phyloP scores from a whole-genome alignment of 1,140 invertebrate species.

The Drosophila burlai region DNA sequence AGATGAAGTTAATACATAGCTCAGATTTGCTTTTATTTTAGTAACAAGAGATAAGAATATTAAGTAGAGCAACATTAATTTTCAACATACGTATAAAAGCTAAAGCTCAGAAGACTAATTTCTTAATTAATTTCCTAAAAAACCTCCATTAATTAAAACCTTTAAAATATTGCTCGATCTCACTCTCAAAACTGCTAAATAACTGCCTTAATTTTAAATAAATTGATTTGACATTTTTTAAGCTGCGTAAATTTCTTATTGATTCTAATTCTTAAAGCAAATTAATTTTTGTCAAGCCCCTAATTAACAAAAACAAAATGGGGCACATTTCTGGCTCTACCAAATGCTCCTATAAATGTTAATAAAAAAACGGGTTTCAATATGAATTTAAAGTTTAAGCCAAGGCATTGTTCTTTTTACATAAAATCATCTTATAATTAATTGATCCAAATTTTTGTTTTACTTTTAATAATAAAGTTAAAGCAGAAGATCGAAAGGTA shows the following conservation, averaged over 20 bases:
- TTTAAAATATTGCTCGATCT: neutral
- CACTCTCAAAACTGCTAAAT: neutral
- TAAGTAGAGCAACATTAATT: neutral
- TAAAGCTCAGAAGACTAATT: neutral
- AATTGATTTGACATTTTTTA: constrained; percentile 2
- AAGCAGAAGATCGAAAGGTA: neutral
- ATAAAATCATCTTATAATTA: neutral
- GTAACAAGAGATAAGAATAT: too few species aligned
- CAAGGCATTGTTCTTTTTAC: neutral
- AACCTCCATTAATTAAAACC: neutral
- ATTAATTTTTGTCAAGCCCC: neutral
- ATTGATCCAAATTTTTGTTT: neutral
- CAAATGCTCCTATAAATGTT: neutral
- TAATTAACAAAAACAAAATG: constrained; percentile 12
- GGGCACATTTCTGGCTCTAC: neutral
- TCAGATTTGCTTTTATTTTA: too few species aligned
- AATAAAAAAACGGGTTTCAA: neutral
- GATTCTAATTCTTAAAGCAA: neutral
- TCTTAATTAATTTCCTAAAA: neutral
- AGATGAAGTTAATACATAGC: too few species aligned
- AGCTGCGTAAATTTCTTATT: neutral
- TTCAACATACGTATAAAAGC: too few species aligned
- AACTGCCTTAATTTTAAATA: neutral
- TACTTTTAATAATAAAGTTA: neutral
- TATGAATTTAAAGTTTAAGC: neutral